These are phyloP conservation scores for Podarcis cretensis DNA, from an alignment of 2,113 vertebrate species.

Conservation along the genomic window DNA sequence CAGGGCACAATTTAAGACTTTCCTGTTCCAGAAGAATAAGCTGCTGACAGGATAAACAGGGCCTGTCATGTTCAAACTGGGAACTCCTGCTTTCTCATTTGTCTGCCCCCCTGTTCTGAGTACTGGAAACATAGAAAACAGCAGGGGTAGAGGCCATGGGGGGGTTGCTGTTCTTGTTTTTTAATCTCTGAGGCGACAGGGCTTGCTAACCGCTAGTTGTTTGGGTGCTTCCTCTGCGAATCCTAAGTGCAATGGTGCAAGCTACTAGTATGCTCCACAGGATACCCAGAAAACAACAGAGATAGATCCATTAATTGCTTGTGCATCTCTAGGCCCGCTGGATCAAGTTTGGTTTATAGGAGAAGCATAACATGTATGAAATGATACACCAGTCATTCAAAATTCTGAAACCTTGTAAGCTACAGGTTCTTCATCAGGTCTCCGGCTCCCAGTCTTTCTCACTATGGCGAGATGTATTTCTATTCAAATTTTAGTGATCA, in stretches of 20 bases:
- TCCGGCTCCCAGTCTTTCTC: too few species aligned
- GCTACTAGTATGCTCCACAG: not conserved
- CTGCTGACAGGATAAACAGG: slow-evolving; percentile 28
- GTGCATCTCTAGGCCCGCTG: not conserved
- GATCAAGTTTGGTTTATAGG: not conserved
- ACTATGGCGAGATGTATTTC: too few species aligned
- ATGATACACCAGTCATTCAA: not conserved
- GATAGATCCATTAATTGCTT: not conserved
- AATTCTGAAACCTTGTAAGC: not conserved
- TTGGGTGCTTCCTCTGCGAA: not conserved
- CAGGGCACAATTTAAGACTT: slow-evolving; percentile 21
- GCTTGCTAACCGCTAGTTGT: rapidly evolving
- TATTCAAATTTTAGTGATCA: too few species aligned
- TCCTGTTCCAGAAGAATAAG: slow-evolving; percentile 22
- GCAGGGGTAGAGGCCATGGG: rapidly evolving
- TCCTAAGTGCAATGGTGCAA: not conserved
- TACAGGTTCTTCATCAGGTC: not conserved
- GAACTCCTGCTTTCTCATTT: rapidly evolving
- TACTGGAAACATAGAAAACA: rapidly evolving
- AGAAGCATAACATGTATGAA: not conserved
- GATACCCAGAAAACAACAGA: not conserved
- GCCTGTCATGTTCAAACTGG: not conserved
- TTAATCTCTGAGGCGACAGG: not conserved
- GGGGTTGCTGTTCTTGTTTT: not conserved
- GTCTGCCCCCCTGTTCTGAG: not conserved